Conservation (phyloP, 2,888 invertebrate species). For the Ptychoptera albimana region DNA sequence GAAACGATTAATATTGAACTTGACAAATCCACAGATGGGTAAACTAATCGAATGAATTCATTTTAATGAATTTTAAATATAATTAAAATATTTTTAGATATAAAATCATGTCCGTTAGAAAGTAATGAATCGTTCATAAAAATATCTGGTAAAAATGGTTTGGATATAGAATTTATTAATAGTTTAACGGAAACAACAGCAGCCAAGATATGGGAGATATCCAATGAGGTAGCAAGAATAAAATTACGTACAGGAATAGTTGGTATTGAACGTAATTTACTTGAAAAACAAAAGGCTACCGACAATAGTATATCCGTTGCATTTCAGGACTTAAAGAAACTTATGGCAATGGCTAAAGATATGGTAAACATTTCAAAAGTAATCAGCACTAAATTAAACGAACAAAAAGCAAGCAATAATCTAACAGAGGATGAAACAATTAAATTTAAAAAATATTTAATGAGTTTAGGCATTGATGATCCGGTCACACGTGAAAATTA, state of each 20-base stretch:
- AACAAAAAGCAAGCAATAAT: conserved; percentile 65
- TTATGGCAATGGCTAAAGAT: conserved; percentile 94
- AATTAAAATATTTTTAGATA: conserved; percentile 30
- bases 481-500: conserved; percentile 89
- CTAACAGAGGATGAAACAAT: conserved; percentile 96
- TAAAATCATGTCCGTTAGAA: conserved; percentile 58
- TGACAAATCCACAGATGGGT: conserved; percentile 48
- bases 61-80: conserved; percentile 1
- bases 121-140: conserved; percentile 59
- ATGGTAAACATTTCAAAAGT: conserved; percentile 88
- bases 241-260: conserved; percentile 79
- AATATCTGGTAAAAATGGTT: conserved; percentile 73
- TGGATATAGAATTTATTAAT: conserved; percentile 44
- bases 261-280: conserved; percentile 86
- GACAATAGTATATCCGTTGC: conserved; percentile 84
- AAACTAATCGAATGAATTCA: conserved; percentile 10
- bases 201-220: conserved; percentile 46
- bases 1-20: conserved; percentile 59
- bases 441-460: conserved; percentile 85
- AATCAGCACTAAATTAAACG: conserved; percentile 84
- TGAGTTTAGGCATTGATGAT: conserved; percentile 95
- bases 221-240: conserved; percentile 31
- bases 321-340: conserved; percentile 85
- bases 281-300: conserved; percentile 79
- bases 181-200: conserved; percentile 45